These are phyloP conservation scores for Lasioglossum morio DNA, from an alignment of 2,888 invertebrate genomes.

Conservation along the genomic window DNA sequence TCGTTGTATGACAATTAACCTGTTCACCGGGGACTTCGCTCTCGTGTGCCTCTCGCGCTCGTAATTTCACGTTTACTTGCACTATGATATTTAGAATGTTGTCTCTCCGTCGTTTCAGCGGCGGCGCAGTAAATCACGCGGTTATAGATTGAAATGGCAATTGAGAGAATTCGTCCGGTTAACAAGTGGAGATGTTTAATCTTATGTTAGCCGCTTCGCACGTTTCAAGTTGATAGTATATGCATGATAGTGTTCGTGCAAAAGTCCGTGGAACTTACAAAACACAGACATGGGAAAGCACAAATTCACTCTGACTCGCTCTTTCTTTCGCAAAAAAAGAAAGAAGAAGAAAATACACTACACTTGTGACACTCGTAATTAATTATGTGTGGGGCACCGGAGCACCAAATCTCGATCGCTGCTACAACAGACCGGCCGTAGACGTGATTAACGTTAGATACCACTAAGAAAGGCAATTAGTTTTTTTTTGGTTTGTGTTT, in stretches of 20 bases:
- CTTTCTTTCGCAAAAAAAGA: background rate
- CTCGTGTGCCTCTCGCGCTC: background rate
- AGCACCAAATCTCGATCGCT: background rate
- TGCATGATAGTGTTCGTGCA: conserved; percentile 49
- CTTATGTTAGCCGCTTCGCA: conserved; percentile 24
- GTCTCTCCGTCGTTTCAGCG: background rate
- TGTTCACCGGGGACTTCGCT: background rate
- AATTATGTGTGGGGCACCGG: background rate
- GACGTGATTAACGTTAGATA: background rate
- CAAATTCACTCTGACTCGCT: conserved; percentile 1
- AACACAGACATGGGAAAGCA: conserved; percentile 33
- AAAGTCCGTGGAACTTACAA: conserved; percentile 39
- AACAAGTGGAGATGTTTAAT: conserved; percentile 24
- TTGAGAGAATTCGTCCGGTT: conserved; percentile 1
- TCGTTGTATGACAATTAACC: conserved; percentile 4
- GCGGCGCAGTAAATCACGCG: background rate
- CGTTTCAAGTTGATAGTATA: conserved; percentile 12
- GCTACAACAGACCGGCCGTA: background rate
- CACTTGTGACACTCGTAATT: background rate
- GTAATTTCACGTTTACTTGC: background rate
- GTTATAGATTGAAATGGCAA: background rate
- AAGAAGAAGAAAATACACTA: background rate
- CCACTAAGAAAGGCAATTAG: background rate
- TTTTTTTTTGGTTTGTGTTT: conserved; percentile 39
- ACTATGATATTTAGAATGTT: background rate